Percentiles rank a stretch among this genome's conserved stretches.
phyloP scores from a whole-genome alignment of 2,888 invertebrate species.

The Nemotelus nigrinus region DNA sequence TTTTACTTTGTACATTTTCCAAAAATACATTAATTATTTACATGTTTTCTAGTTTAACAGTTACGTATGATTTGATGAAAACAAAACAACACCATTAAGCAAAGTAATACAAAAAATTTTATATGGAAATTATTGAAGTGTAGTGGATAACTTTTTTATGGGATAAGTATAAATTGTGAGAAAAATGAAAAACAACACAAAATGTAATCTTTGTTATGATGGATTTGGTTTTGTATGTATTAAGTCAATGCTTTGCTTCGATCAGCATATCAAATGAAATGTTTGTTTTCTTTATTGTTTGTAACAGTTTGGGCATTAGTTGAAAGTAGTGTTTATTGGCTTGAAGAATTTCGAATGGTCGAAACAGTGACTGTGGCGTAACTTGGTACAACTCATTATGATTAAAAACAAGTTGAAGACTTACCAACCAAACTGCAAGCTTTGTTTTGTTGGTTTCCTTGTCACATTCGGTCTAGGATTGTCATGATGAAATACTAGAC shows the following conservation, averaged over 20 bases:
- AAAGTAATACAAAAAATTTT: constrained; percentile 7
- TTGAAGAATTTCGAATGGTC: too few relatives aligned
- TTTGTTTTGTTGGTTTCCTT: too few relatives aligned
- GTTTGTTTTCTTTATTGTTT: constrained; percentile 2
- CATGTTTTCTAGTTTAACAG: constrained; percentile 22
- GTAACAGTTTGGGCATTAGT: too few relatives aligned
- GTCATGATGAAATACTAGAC: too few relatives aligned
- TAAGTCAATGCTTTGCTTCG: constrained; percentile 30
- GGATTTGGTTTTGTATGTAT: constrained; percentile 9
- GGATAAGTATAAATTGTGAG: constrained; percentile 17
- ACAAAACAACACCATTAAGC: not conserved
- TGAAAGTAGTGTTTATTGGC: too few relatives aligned
- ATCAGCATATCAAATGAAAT: constrained; percentile 29
- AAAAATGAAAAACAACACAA: constrained; percentile 1
- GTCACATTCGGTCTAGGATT: too few relatives aligned
- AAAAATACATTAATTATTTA: constrained; percentile 6
- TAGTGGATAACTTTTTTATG: constrained; percentile 16
- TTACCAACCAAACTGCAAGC: too few relatives aligned
- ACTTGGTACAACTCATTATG: too few relatives aligned
- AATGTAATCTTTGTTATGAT: constrained; percentile 21
- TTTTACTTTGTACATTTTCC: not conserved
- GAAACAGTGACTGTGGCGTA: too few relatives aligned
- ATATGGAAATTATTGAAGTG: not conserved
- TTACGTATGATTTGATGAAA: constrained; percentile 23
- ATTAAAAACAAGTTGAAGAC: too few relatives aligned